Conservation (phyloP, 2,113 vertebrate species). For the Sinosuthora webbiana region DNA sequence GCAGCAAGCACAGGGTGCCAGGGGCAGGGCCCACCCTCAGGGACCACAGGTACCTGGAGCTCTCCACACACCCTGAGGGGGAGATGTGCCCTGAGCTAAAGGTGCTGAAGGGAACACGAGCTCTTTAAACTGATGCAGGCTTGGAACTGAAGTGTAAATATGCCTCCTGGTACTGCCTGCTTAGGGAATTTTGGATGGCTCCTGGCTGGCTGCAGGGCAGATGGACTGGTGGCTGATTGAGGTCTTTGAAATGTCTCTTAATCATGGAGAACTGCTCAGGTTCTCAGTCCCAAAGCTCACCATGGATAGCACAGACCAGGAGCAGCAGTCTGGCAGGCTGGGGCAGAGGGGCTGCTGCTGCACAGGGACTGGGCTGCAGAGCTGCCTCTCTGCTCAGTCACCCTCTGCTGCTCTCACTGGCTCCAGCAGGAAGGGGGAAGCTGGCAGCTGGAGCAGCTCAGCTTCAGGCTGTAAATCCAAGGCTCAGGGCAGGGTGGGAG, state of each 20-base stretch:
- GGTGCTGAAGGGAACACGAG: neutral
- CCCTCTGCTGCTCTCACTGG: neutral
- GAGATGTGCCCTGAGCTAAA: fast-evolving
- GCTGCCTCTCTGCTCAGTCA: neutral
- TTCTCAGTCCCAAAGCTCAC: neutral
- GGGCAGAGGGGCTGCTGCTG: neutral
- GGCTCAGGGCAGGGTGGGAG: neutral
- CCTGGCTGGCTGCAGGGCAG: neutral
- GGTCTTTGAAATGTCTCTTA: neutral
- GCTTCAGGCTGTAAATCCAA: neutral
- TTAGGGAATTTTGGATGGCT: neutral
- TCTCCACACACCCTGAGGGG: neutral
- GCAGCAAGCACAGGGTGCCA: neutral
- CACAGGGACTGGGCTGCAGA: neutral
- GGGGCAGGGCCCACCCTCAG: neutral
- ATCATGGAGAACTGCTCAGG: neutral
- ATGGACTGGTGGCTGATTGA: neutral
- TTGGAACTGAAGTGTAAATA: neutral
- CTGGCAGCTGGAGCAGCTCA: neutral
- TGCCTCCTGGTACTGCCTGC: neutral
- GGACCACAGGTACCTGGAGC: neutral
- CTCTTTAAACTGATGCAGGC: neutral
- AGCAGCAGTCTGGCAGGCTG: neutral
- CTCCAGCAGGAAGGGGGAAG: neutral
- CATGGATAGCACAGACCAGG: fast-evolving